Conservation (phyloP, 2,888 invertebrate species). For the Gibbula magus region DNA sequence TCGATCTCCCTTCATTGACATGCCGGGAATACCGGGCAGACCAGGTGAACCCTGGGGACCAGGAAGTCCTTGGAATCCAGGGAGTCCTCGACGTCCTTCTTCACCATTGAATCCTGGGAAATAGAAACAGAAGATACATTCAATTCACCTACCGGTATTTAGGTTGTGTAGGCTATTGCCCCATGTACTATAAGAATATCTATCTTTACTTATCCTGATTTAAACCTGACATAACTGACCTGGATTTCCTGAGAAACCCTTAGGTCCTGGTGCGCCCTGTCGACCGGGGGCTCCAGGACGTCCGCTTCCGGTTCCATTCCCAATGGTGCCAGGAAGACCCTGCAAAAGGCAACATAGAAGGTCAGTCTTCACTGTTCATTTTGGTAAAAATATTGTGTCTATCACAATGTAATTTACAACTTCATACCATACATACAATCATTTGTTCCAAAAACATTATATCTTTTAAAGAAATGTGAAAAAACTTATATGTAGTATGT, state of each 20-base stretch:
- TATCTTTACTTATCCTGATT: background rate
- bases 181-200: background rate
- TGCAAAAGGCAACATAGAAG: background rate
- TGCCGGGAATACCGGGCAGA: conserved; percentile 44
- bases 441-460: too few species aligned
- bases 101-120: conserved; percentile 35
- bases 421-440: too few species aligned
- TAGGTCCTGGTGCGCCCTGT: conserved; percentile 44
- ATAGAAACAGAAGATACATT: background rate
- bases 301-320: conserved; percentile 32
- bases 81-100: conserved; percentile 47
- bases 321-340: conserved; percentile 36
- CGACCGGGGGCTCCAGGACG: conserved; percentile 32
- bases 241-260: conserved; percentile 46
- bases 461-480: too few species aligned
- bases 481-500: too few species aligned
- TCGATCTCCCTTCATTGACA: conserved; percentile 52
- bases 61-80: conserved; percentile 57
- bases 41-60: conserved; percentile 48
- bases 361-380: too few species aligned
- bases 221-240: conserved; percentile 36
- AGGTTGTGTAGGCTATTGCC: background rate
- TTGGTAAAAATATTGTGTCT: too few species aligned
- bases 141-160: background rate
- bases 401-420: too few species aligned